Conservation (phyloP, 2,888 invertebrate genomes). For the Stenoptilia bipunctidactyla region DNA sequence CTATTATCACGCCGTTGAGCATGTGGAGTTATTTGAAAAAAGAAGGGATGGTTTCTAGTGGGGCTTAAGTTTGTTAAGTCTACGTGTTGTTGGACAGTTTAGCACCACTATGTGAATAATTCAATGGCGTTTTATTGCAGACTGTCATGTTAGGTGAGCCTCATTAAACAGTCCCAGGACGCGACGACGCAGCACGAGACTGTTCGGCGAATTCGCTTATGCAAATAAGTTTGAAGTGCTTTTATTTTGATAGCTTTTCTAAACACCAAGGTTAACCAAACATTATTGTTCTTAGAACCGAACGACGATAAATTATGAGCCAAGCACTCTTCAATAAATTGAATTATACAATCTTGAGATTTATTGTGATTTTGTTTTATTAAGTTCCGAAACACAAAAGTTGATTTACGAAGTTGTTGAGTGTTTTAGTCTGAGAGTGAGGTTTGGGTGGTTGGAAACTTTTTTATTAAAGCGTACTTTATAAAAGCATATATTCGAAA, state of each 20-base stretch:
- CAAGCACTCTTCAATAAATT: conserved; percentile 22
- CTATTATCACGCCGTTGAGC: background rate
- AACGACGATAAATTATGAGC: conserved; percentile 7
- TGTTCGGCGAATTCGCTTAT: conserved; percentile 37
- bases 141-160: conserved; percentile 31
- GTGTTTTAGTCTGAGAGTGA: no score
- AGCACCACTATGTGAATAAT: conserved; percentile 22
- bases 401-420: no score
- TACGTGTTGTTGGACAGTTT: conserved; percentile 7
- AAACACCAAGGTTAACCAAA: conserved; percentile 27
- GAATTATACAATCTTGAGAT: conserved; percentile 15
- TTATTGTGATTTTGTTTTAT: background rate
- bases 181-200: conserved; percentile 11
- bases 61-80: conserved; percentile 13
- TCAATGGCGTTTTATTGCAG: conserved; percentile 26
- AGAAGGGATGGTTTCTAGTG: no score
- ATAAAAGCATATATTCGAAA: no score
- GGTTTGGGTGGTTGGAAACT: no score
- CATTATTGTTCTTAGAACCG: conserved; percentile 31
- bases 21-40: no score
- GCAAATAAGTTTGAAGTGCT: conserved; percentile 30
- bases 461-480: no score
- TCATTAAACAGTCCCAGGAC: conserved; percentile 33
- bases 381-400: background rate
- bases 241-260: conserved; percentile 26